These are phyloP conservation scores for Dynastes hyllus DNA, from an alignment of 2,888 invertebrate genomes.

Conservation along the genomic window DNA sequence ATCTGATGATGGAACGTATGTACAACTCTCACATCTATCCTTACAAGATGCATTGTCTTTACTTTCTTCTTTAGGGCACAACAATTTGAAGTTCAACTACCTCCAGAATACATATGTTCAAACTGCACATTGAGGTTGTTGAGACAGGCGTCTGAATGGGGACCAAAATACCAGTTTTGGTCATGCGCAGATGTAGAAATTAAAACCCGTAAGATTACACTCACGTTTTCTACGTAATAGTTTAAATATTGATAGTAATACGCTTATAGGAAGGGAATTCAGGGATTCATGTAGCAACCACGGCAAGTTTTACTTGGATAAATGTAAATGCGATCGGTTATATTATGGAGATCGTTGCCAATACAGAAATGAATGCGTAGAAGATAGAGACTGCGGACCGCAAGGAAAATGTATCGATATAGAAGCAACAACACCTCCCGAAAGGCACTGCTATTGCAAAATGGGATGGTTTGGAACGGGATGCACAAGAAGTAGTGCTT, in stretches of 20 bases:
- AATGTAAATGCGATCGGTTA: slow-evolving; percentile 87
- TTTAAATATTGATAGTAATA: neutral
- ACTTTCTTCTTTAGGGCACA: slow-evolving; percentile 79
- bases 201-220: slow-evolving; percentile 72
- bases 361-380: slow-evolving; percentile 90
- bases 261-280: slow-evolving; percentile 79
- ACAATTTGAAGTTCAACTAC: slow-evolving; percentile 85
- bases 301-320: slow-evolving; percentile 84
- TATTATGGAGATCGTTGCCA: slow-evolving; percentile 90
- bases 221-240: too few relatives aligned
- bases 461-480: slow-evolving; percentile 90
- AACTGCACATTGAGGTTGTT: slow-evolving; percentile 93
- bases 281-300: slow-evolving; percentile 90
- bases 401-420: slow-evolving; percentile 90
- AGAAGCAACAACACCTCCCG: slow-evolving; percentile 86
- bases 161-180: slow-evolving; percentile 90
- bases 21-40: slow-evolving; percentile 57
- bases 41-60: neutral
- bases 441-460: slow-evolving; percentile 91
- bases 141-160: slow-evolving; percentile 94
- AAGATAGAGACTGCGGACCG: slow-evolving; percentile 88
- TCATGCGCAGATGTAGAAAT: slow-evolving; percentile 97
- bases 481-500: slow-evolving; percentile 84
- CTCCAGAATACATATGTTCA: slow-evolving; percentile 86
- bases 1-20: slow-evolving; percentile 91